Conservation (phyloP, 2,888 invertebrate genomes). For the Agonum fuliginosum region DNA sequence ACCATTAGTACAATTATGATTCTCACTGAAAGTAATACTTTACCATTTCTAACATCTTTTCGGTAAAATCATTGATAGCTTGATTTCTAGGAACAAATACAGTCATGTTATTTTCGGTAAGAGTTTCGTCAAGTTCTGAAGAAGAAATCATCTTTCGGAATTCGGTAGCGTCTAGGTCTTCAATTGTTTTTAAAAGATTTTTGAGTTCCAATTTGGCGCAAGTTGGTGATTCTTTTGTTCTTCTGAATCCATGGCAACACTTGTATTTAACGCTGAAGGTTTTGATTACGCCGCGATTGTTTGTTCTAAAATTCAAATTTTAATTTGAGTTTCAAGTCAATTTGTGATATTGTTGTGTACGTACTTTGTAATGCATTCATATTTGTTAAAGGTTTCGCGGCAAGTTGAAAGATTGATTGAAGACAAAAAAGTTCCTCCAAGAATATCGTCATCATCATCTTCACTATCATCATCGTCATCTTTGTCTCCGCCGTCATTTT, state of each 20-base stretch:
- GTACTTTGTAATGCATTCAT: conserved; percentile 75
- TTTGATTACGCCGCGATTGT: conserved; percentile 77
- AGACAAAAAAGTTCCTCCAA: conserved; percentile 70
- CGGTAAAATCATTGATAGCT: conserved; percentile 76
- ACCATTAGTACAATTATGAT: neutral
- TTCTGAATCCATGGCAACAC: conserved; percentile 81
- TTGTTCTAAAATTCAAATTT: conserved; percentile 71
- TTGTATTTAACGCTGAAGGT: conserved; percentile 79
- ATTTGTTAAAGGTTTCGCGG: conserved; percentile 73
- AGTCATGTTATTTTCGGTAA: conserved; percentile 76
- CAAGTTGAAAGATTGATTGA: conserved; percentile 74
- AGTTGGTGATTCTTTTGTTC: conserved; percentile 67
- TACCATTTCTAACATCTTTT: conserved; percentile 75
- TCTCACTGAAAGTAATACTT: conserved; percentile 62
- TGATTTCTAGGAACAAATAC: conserved; percentile 79
- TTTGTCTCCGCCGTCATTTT: neutral
- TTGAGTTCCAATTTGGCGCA: conserved; percentile 75
- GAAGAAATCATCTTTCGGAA: conserved; percentile 76
- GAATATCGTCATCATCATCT: conserved; percentile 62
- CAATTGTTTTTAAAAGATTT: conserved; percentile 75
- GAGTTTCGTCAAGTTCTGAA: conserved; percentile 73
- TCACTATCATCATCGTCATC: conserved; percentile 65
- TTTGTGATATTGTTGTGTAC: conserved; percentile 61
- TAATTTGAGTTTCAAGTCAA: neutral
- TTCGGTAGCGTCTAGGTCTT: conserved; percentile 76